A percentile compares a stretch with the other conserved stretches of the same genome.
These are phyloP conservation scores for Papilio demoleus DNA, from an alignment of 2,888 invertebrate genomes.

Conservation along the genomic window DNA sequence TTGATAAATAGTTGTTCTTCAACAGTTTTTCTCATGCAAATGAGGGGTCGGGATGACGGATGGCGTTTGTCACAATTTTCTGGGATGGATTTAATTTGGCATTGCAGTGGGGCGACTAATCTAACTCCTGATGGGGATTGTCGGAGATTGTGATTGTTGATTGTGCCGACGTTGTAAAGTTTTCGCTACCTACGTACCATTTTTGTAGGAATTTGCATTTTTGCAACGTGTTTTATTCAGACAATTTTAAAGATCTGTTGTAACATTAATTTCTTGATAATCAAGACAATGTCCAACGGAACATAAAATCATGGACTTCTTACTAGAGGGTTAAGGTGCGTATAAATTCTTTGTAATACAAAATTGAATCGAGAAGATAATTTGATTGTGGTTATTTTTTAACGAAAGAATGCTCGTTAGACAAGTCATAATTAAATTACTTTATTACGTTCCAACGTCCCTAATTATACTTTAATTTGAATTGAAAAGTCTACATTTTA, in stretches of 20 bases:
- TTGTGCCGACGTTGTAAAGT: constrained; percentile 50
- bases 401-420: constrained; percentile 45
- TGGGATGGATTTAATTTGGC: constrained; percentile 81
- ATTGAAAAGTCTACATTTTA: neutral
- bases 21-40: constrained; percentile 83
- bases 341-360: constrained; percentile 55
- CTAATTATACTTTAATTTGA: constrained; percentile 15
- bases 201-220: constrained; percentile 27
- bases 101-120: constrained; percentile 70
- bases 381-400: constrained; percentile 50
- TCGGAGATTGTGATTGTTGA: constrained; percentile 54
- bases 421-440: constrained; percentile 47
- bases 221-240: constrained; percentile 37
- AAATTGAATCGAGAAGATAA: constrained; percentile 59
- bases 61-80: constrained; percentile 81
- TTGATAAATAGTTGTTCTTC: constrained; percentile 84
- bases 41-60: constrained; percentile 81
- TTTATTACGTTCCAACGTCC: constrained; percentile 37
- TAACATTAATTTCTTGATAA: neutral
- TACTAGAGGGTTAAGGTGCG: constrained; percentile 49
- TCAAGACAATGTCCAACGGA: neutral
- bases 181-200: constrained; percentile 34
- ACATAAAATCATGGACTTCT: constrained; percentile 5
- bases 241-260: no score
- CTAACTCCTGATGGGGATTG: constrained; percentile 55